Percentiles rank a stretch among this genome's conserved stretches.
phyloP scores from a whole-genome alignment of 64 coral and sea anemone genomes.

The Porites australiensis region DNA sequence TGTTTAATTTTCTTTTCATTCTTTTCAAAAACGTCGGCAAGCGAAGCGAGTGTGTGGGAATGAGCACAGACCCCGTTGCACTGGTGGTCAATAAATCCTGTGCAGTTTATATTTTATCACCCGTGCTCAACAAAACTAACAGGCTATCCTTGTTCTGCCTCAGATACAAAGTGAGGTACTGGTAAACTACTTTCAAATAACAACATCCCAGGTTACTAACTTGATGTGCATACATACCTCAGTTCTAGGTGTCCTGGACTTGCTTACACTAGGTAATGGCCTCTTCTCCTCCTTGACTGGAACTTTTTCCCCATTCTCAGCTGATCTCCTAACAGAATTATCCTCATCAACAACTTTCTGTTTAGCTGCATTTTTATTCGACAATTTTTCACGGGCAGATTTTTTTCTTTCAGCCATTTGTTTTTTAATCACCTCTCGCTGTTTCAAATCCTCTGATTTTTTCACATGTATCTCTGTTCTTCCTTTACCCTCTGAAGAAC shows the following conservation, averaged over 20 bases:
- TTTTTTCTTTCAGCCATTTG: constrained; percentile 80
- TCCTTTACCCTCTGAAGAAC: constrained; percentile 61
- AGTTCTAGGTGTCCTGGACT: background rate
- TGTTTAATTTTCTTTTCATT: too few species aligned
- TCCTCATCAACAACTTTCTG: background rate
- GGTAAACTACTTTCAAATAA: too few species aligned
- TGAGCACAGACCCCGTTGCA: too few species aligned
- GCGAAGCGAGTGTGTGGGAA: too few species aligned
- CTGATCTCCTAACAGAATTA: background rate
- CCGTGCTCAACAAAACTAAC: too few species aligned
- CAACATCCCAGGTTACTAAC: too few species aligned
- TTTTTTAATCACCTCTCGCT: constrained; percentile 63
- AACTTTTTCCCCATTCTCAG: constrained; percentile 12
- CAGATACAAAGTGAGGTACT: too few species aligned
- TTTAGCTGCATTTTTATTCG: constrained; percentile 28
- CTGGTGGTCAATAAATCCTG: too few species aligned
- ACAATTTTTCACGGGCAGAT: constrained; percentile 28
- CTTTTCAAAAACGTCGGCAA: too few species aligned
- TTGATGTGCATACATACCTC: background rate
- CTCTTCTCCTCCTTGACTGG: constrained; percentile 29
- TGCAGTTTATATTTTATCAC: too few species aligned
- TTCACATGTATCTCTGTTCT: constrained; percentile 53
- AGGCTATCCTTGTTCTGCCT: too few species aligned
- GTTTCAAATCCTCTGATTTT: constrained; percentile 24
- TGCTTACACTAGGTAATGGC: background rate